Base-by-base conservation (phyloP, 2,888 invertebrate species). In the Operophtera brumata region DNA sequence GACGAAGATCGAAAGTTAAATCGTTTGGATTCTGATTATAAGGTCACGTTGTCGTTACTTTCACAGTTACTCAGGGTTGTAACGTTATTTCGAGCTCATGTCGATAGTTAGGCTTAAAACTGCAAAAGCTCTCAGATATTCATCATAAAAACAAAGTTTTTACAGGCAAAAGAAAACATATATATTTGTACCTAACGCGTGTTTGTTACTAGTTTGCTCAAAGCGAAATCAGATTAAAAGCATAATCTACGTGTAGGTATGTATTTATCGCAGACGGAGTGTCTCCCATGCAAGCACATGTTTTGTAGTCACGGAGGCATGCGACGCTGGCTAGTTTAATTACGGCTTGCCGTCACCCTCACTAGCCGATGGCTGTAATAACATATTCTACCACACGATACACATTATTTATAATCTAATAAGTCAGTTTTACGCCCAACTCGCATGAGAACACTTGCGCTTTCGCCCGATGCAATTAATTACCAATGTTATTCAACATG, bases 371-470 rank as follows among this genome's bases (percentile, higher is more conserved):
- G 47, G 51, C 57, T 57, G 59, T 65, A 64, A 63, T 62, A 61
- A 57, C 56, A 59, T 52, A 62, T 59, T 66, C 44, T 46, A 47
- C 41, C 53, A 63, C 57, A 62, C 61, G 61, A 59, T 65, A 64
- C 57, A 58, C 36, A 61, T 66, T 66, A 70, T 71, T 70, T 66
- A 74, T 75, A 68, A 72, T 75, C 65, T 76, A 77, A 75, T 77
- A 75, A 72, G 71, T 70, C 66, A 65, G 67, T 80, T 80, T 76
- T 77, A 75, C 73, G 64, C 66, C 59, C 59, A 70, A 65, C 71
- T 80, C 67, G 81, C 84, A 82, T 84, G 84, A 82, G 85, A 86
- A 85, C 80, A 82, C 84, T 86, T 82, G 78, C 84, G 73, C 82
- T 87, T 86, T 87, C 84, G 78, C 82, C 75, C 67, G 75, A 71